A percentile compares a stretch with the other conserved stretches of the same genome.
These are phyloP conservation scores for Hirtodrosophila trivittata DNA, from an alignment of 2,888 invertebrate genomes.

Conservation along the genomic window DNA sequence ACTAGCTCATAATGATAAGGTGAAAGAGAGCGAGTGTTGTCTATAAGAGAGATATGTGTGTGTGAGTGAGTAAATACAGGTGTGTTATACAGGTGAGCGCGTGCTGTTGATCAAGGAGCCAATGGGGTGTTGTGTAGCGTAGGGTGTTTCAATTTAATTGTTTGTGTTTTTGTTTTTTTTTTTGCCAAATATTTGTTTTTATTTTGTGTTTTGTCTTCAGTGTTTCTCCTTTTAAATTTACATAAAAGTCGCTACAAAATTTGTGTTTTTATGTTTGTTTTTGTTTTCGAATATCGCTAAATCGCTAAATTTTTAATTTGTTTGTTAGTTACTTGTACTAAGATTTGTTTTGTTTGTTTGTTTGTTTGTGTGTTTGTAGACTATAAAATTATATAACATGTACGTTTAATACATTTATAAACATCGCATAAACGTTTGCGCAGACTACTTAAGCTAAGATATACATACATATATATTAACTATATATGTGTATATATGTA, in stretches of 20 bases:
- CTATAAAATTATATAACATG: conserved; percentile 70
- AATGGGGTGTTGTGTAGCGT: conserved; percentile 41
- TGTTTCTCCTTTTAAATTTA: conserved; percentile 32
- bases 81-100: conserved; percentile 12
- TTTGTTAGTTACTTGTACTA: conserved; percentile 69
- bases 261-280: conserved; percentile 11
- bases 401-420: conserved; percentile 64
- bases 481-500: conserved; percentile 29
- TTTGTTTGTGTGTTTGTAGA: conserved; percentile 23
- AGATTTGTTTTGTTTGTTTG: conserved; percentile 10
- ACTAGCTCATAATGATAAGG: conserved; percentile 7
- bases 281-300: conserved; percentile 43
- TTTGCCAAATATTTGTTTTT: conserved; percentile 47
- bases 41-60: background rate
- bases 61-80: conserved; percentile 5
- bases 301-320: conserved; percentile 4
- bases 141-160: conserved; percentile 22
- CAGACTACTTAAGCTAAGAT: conserved; percentile 60
- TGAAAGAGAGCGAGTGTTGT: conserved; percentile 5
- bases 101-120: conserved; percentile 31
- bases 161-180: conserved; percentile 25
- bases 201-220: conserved; percentile 28
- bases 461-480: conserved; percentile 35
- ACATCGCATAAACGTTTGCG: conserved; percentile 53
- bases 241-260: conserved; percentile 43